These are phyloP conservation scores for Nymphalis polychloros DNA, from an alignment of 2,888 invertebrate species.

Conservation along the genomic window DNA sequence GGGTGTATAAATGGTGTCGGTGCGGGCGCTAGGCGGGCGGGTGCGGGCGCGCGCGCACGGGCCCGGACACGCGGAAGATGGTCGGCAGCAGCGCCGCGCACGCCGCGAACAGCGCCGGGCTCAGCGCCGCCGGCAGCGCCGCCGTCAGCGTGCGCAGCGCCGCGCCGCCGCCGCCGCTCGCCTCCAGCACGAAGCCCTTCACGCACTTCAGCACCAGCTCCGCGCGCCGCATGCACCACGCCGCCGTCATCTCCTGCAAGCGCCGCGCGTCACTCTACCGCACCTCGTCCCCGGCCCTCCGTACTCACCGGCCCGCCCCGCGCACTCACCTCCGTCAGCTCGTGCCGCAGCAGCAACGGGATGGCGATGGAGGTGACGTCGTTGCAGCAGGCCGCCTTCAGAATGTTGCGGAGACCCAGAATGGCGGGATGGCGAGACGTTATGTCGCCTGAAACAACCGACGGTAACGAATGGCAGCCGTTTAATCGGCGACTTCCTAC, in stretches of 20 bases:
- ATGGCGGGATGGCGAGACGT: conserved; percentile 98
- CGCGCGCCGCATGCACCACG: conserved; percentile 97
- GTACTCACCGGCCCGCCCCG: no score
- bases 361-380: conserved; percentile 96
- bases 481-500: no score
- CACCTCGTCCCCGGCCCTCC: conserved; percentile 30
- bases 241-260: conserved; percentile 93
- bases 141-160: conserved; percentile 89
- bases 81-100: conserved; percentile 95
- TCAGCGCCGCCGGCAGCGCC: conserved; percentile 48
- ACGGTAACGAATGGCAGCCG: no score
- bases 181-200: conserved; percentile 99
- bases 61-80: conserved; percentile 97
- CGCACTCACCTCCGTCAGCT: conserved; percentile 93
- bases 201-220: conserved; percentile 99
- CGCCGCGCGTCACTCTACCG: conserved; percentile 34
- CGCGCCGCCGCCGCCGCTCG: conserved; percentile 95
- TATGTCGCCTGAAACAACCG: conserved; percentile 87
- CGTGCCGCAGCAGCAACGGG: conserved; percentile 95
- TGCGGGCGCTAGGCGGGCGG: conserved; percentile 3
- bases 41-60: conserved; percentile 73
- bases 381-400: conserved; percentile 96
- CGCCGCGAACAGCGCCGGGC: conserved; percentile 75
- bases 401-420: conserved; percentile 95
- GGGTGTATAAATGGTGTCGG: no score